Conservation (phyloP, 2,797 vertebrate species). For the Amblyraja radiata region DNA sequence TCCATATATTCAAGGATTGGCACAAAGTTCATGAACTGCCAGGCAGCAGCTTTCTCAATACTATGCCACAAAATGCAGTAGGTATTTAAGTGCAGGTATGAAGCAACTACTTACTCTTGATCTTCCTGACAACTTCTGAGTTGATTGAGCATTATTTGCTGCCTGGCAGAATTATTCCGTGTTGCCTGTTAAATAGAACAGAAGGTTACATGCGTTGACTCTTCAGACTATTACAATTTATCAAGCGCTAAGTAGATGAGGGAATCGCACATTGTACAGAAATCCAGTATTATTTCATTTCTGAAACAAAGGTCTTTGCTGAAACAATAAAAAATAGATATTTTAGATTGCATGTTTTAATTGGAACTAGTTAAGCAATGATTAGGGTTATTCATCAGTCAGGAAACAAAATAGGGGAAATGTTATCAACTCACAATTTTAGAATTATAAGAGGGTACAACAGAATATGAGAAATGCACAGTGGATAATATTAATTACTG, state of each 20-base stretch:
- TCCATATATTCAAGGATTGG: no score
- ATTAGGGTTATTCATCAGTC: not conserved
- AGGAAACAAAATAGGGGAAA: not conserved
- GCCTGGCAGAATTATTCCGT: constrained; percentile 44
- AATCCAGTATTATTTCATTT: constrained; percentile 8
- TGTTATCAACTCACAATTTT: not conserved
- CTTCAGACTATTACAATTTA: not conserved
- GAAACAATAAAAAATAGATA: not conserved
- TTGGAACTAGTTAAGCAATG: not conserved
- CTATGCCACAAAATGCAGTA: constrained; percentile 40
- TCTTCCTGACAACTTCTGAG: constrained; percentile 45
- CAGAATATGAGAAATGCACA: not conserved
- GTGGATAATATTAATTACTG: not conserved
- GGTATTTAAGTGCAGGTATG: constrained; percentile 46
- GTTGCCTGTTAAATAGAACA: constrained; percentile 40
- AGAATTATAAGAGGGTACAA: not conserved
- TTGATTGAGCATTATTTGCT: constrained; percentile 48
- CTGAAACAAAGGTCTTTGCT: not conserved
- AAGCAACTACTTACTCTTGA: constrained; percentile 40
- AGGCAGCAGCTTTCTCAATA: not conserved
- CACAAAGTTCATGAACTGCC: no score
- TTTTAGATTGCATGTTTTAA: not conserved
- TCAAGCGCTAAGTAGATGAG: not conserved
- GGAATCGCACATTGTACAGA: not conserved
- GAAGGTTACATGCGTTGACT: not conserved